These are phyloP conservation scores for Chaenocephalus aceratus DNA, from an alignment of 2,113 vertebrate genomes.

Conservation along the genomic window DNA sequence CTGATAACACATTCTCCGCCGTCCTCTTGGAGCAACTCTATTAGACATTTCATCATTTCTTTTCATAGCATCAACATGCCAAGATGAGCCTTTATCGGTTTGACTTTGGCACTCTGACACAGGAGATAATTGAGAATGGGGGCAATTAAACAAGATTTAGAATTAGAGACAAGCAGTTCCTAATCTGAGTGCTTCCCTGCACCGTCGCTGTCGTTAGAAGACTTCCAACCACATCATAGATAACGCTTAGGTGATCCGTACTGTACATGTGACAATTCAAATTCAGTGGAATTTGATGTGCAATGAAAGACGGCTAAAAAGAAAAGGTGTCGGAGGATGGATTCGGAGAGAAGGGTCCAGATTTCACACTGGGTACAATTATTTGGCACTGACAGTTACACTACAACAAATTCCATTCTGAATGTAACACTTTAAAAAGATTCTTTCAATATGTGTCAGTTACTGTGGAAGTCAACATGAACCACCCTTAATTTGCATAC, in stretches of 20 bases:
- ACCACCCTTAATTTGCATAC: no score
- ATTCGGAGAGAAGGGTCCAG: no score
- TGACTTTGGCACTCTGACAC: slow-evolving; percentile 48
- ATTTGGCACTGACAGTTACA: no score
- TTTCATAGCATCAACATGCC: slow-evolving; percentile 8
- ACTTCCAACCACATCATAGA: slow-evolving; percentile 7
- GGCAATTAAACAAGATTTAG: slow-evolving; percentile 58
- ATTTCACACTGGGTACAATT: no score
- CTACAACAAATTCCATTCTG: no score
- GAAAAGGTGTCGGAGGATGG: neutral
- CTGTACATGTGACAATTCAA: slow-evolving; percentile 8
- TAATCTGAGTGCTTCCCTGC: slow-evolving; percentile 23
- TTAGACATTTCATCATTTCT: slow-evolving; percentile 37
- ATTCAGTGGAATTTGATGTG: neutral
- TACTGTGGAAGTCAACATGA: neutral
- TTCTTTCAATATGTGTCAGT: neutral
- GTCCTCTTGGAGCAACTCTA: neutral
- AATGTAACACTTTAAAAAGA: no score
- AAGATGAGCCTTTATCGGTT: slow-evolving; percentile 41
- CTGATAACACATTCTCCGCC: slow-evolving; percentile 24
- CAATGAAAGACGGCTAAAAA: slow-evolving; percentile 2
- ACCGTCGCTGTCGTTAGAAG: neutral
- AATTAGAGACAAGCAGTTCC: slow-evolving; percentile 26
- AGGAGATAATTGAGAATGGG: slow-evolving; percentile 31
- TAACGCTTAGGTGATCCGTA: neutral